Base-by-base conservation (phyloP, 2,113 vertebrate species). In the Tachycineta bicolor region DNA sequence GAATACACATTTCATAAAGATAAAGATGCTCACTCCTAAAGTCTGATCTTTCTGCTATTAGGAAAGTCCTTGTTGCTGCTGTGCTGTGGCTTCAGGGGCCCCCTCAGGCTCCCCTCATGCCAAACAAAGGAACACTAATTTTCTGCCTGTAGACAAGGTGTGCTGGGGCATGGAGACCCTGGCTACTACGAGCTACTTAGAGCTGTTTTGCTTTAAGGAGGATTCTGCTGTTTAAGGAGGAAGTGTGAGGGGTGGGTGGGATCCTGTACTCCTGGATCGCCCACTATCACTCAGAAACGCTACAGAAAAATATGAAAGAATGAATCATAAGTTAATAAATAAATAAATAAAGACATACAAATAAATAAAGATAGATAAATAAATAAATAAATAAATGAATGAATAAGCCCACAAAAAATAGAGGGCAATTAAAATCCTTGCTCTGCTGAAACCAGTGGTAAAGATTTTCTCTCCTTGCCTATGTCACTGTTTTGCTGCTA, bases 91-190 rank as follows among this genome's bases (percentile, higher is more conserved):
- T 96, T 60, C 2, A 50, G 94, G 88, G 94, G 68, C 73, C 88
- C 89, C 95, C 91, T 81, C 50, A 26, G 88, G 96, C 94, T 95
- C 71, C 83, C 83, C 86, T 89, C 90, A 33, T 79, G 83, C 93
- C 95, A 94, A 86, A 90, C 85, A 93, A 95, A 96, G 79, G 77
- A 47, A 77, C 82, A 74, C 20, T 81, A 67, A 96, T 93, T 96
- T 97, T 91, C 90, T 96, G 88, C 74, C 80, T 93, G 73, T 58
- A 89, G 80, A 89, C 94, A 86, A 73, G 88, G 73, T 75, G 82
- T 84, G 83, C 83, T 80, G 86, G 71, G 80, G 80, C 79, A 75
- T 3, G 31, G 73, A 69, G 76, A 78, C 89, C 89, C 91, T 94
- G 77, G 53, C 59, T 63, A 33, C 58, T 24, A 5, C 0, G 12